These are phyloP conservation scores for Diabrotica balteata DNA, from an alignment of 2,888 invertebrate species.

Conservation along the genomic window DNA sequence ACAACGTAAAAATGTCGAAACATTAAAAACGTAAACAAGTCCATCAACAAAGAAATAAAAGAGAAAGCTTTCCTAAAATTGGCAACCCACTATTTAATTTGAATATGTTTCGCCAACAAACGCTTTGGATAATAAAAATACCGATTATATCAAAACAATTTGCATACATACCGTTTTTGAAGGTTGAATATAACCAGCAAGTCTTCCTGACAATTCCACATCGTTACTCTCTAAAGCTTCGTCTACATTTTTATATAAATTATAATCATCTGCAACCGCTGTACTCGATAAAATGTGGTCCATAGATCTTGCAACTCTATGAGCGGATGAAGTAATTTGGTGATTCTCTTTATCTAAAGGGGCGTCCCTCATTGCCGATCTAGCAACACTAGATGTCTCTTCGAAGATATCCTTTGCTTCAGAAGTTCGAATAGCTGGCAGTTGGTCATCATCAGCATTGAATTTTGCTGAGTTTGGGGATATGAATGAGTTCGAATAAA, in stretches of 20 bases:
- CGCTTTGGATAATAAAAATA: no score
- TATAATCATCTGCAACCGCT: conserved; percentile 60
- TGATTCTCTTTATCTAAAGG: conserved; percentile 16
- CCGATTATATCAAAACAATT: no score
- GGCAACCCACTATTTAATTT: no score
- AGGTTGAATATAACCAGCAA: conserved; percentile 62
- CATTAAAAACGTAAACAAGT: no score
- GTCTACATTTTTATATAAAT: conserved; percentile 65
- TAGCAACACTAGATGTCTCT: conserved; percentile 11
- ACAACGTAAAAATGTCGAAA: no score
- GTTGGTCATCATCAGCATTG: conserved; percentile 19
- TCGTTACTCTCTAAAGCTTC: conserved; percentile 62
- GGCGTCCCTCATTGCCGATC: conserved; percentile 21
- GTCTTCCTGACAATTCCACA: conserved; percentile 59
- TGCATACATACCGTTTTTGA: conserved; percentile 62
- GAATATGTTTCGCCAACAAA: no score
- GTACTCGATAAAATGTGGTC: conserved; percentile 65
- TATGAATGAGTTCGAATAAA: conserved; percentile 71
- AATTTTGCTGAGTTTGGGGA: conserved; percentile 70
- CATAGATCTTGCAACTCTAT: conserved; percentile 46
- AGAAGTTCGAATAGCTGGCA: conserved; percentile 44
- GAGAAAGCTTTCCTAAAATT: no score
- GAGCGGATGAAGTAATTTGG: conserved; percentile 8
- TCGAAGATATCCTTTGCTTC: conserved; percentile 44
- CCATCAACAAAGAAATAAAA: no score